phyloP scores from a whole-genome alignment of 2,113 vertebrate genomes.

The Oreochromis aureus region DNA sequence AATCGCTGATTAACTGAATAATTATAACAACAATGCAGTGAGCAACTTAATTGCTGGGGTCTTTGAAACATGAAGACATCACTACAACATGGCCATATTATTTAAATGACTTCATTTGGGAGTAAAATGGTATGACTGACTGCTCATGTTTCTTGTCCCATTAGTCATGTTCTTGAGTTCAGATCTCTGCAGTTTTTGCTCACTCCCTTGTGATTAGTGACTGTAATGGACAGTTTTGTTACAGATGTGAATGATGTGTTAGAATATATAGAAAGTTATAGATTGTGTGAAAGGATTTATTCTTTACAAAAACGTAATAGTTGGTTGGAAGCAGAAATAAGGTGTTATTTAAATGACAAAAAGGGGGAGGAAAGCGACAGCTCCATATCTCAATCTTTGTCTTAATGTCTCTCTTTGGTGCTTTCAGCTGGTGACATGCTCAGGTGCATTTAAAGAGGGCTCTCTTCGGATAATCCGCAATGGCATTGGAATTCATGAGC shows the following conservation, averaged over 20 bases:
- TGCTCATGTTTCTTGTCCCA: background rate
- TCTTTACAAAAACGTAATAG: background rate
- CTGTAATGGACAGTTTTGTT: background rate
- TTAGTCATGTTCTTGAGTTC: background rate
- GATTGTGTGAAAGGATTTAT: background rate
- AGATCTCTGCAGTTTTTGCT: background rate
- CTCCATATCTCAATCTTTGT: background rate
- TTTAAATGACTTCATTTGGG: background rate
- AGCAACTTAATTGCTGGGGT: background rate
- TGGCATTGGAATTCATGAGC: slow-evolving; percentile 96
- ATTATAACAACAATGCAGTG: background rate
- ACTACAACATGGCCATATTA: background rate
- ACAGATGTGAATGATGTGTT: background rate
- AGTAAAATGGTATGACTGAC: background rate
- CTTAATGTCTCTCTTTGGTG: background rate
- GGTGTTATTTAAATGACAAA: background rate
- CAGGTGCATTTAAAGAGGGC: slow-evolving; percentile 95
- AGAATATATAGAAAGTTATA: background rate
- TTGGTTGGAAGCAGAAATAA: background rate
- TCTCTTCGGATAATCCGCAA: slow-evolving; percentile 96
- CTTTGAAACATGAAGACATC: background rate
- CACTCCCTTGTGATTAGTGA: background rate
- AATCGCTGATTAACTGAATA: background rate
- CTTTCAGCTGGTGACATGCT: slow-evolving; percentile 92
- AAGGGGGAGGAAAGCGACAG: background rate